Base-by-base conservation (phyloP, 2,888 invertebrate genomes). In the Xanthia togata region DNA sequence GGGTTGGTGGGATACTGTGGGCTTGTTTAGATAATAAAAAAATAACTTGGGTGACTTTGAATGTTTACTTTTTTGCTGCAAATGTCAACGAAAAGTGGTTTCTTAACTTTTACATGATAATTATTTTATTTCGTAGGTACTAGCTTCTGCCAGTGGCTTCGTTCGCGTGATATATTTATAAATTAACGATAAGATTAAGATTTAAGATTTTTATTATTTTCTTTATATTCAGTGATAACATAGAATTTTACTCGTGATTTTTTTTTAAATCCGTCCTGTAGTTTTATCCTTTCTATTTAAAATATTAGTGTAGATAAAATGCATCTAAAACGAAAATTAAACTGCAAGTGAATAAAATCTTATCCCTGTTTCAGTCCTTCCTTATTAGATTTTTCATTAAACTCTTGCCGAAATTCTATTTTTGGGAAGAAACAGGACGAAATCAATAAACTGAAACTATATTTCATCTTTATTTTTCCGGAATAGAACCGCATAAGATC, bases 1-100 rank as follows among this genome's bases (percentile, higher is more conserved):
- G 73, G 76, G 69, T 47, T 74, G 75, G 68, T 74, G 63, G 73
- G 75, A 59, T 77, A 70, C 70, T 64, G 14, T 14, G 35, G 26
- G 35, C 14, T 63, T 41, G 64, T 35, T 65, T 64, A 71, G 53
- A 41, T 38, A 1, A 79, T 41, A 31, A 38, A n/a, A 14, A 2
- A 31, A 55, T n/a, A n/a, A 38, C 1, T 17, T 20, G 31, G 4
- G 8, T 23, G 4, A 31, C 4, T 31, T 47, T 23, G 1, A 65
- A 65, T 26, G 17, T 2, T 38, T 63, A n/a, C 9, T 2, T 38
- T 38, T 64, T 5, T 41, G 4, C 17, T 63, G 38, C 4, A 63
- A n/a, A 17, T 38, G 4, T 9, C 4, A 63, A 38, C 23, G 6
- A 62, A 35, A 60, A 35, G 20, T 31, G 3, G 2, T 31, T 60